Base-by-base conservation (phyloP, 2,888 invertebrate genomes). In the Endotricha flammealis region DNA sequence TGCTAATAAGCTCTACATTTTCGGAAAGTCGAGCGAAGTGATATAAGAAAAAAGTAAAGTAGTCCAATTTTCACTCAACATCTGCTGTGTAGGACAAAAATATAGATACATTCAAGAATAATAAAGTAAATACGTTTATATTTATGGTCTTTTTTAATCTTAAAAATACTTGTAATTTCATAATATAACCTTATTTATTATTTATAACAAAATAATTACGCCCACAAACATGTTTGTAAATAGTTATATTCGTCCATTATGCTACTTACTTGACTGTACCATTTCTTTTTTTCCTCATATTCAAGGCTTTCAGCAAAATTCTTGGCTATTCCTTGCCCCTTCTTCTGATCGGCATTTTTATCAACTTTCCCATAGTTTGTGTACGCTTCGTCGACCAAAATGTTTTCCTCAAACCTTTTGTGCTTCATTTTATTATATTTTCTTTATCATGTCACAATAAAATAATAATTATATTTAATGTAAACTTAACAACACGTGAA, bases 211-310 rank as follows among this genome's bases (percentile, higher is more conserved):
- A n/a, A n/a, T n/a, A n/a, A n/a, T n/a, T n/a, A n/a, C n/a, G n/a
- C n/a, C n/a, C n/a, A 12, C 11, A 6, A 12, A 27, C 11, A 27
- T 10, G 2, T 3, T 10, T 10, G 12, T 4, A 4, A 27, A 3
- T 27, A 2, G 5, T 7, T 11, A 8, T 12, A 12, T 9, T 10
- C 6, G 3, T 6, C 1, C 12, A 10, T 2, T n/a, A 20, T 1
- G 5, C 4, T 22, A 44, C 46, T 59, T 79, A 90, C 89, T 73
- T 90, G 89, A 42, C 90, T 86, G 59, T 89, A 91, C 92, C 92
- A 92, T 61, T 92, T 91, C 64, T 87, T 87, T 44, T 82, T 79
- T 30, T 86, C 88, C 25, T 79, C 83, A 57, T 80, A 83, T 48
- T 88, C 88, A 16, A 87, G 67, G 33, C 73, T 80, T 58, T 87